phyloP scores from a whole-genome alignment of 2,888 invertebrate genomes.

The Calephelis perditalis region DNA sequence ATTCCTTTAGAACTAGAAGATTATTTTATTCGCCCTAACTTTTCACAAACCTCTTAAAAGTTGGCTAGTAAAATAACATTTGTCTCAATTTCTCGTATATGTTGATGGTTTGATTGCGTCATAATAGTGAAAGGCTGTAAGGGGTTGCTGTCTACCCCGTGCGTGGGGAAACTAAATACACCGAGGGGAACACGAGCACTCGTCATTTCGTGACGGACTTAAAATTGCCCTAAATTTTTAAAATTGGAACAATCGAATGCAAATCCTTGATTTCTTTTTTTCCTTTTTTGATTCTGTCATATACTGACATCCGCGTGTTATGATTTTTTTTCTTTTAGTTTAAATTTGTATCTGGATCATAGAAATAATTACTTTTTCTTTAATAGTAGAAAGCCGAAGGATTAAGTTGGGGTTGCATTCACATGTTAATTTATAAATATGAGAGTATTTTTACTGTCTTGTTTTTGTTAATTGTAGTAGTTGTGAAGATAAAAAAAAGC shows the following conservation, averaged over 20 bases:
- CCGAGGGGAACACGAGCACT: slow-evolving; percentile 59
- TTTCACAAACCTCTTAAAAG: slow-evolving; percentile 5
- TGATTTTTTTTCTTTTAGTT: too few species aligned
- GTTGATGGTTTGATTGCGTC: slow-evolving; percentile 69
- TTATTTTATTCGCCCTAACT: not conserved
- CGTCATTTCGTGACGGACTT: slow-evolving; percentile 52
- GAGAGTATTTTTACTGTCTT: too few species aligned
- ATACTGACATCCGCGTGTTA: too few species aligned
- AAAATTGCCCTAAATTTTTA: slow-evolving; percentile 32
- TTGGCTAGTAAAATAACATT: slow-evolving; percentile 7
- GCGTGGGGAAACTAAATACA: slow-evolving; percentile 55
- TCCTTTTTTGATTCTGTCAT: too few species aligned
- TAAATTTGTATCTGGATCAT: too few species aligned
- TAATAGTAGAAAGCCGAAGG: too few species aligned
- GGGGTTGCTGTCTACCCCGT: slow-evolving; percentile 63
- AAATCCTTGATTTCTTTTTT: not conserved
- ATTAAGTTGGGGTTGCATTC: too few species aligned
- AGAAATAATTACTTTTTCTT: too few species aligned
- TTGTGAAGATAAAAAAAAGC: too few species aligned
- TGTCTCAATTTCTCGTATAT: slow-evolving; percentile 73
- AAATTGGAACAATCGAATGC: slow-evolving; percentile 11
- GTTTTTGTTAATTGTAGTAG: too few species aligned
- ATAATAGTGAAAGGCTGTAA: slow-evolving; percentile 67
- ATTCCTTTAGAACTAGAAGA: too few species aligned
- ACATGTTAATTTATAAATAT: too few species aligned